These are phyloP conservation scores for Dicycla oo DNA, from an alignment of 2,888 invertebrate species.

Conservation along the genomic window DNA sequence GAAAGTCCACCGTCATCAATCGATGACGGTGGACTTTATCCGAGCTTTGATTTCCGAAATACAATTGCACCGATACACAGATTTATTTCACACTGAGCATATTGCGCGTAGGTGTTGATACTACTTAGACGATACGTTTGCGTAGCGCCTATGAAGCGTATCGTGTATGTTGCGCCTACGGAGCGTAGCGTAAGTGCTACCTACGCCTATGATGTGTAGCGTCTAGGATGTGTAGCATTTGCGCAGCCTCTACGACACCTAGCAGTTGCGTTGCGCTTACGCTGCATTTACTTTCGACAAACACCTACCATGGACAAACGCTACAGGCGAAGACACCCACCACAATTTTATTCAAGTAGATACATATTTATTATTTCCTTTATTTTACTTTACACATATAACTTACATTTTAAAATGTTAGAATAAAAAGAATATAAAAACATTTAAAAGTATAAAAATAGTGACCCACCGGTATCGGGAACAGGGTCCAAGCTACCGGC, in stretches of 20 bases:
- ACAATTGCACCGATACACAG: not conserved
- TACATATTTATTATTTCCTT: too few relatives aligned
- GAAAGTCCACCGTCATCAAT: too few relatives aligned
- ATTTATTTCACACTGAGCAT: not conserved
- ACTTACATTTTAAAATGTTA: too few relatives aligned
- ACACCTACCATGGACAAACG: not conserved
- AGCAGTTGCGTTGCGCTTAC: too few relatives aligned
- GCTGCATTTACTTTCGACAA: not conserved
- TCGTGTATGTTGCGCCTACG: too few relatives aligned
- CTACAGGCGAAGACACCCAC: not conserved
- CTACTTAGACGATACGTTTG: not conserved
- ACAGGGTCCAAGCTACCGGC: too few relatives aligned
- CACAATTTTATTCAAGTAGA: not conserved
- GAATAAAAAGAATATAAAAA: too few relatives aligned
- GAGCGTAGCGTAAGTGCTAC: too few relatives aligned
- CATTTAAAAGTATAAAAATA: too few relatives aligned
- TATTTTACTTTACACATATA: too few relatives aligned
- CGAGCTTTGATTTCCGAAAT: not conserved
- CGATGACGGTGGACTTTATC: constrained; percentile 9
- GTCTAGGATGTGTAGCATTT: not conserved
- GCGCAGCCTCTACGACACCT: not conserved
- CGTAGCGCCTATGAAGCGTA: not conserved
- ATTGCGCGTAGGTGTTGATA: not conserved
- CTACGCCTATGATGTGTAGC: not conserved
- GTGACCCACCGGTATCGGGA: too few relatives aligned